Base-by-base conservation (phyloP, 2,113 vertebrate genomes). In the Ictidomys tridecemlineatus region DNA sequence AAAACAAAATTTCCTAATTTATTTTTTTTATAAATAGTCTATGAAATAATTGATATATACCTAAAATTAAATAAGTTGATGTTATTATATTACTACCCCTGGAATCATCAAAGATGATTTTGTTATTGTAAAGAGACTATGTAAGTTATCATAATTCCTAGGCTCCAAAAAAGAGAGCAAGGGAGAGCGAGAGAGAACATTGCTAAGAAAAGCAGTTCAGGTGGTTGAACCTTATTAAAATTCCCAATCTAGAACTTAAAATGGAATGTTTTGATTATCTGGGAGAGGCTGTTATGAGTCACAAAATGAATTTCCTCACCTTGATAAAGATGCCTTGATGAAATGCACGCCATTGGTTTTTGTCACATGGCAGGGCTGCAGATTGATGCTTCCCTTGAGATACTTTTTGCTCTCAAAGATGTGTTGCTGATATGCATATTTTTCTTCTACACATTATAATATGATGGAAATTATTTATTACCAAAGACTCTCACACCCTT, bases 121-220 rank as follows among this genome's bases (percentile, higher is more conserved):
- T 89, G 93, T 94, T 96, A 76, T 87, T 53, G 34, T 84, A 67
- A 93, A 93, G 83, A 78, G 42, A n/a, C 8, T 48, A 73, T 94
- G 39, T 6, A 85, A 92, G 63, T 70, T 94, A 91, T 92, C 39
- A 22, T 84, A 95, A 96, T 0, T 28, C 88, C 45, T 94, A 97
- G 63, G 1, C 39, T 63, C 8, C 4, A 0, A 0, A 24, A 34
- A 39, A 89, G 28, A 32, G 12, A 51, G 22, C 63, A 4, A 92
- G 11, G 88, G 42, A 45, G 2, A 14, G 30, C 2, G 10, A 32
- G 16, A 30, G 30, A 51, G 10, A 94, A 18, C 69, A 91, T 0
- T 9, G 74, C 4, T 94, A 94, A 98, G 58, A 97, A 96, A 96
- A 73, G 30, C 0, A 93, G 56, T 69, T 97, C 92, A 87, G 10